A percentile compares a stretch with the other conserved stretches of the same genome.
phyloP scores from a whole-genome alignment of 2,888 invertebrate species.

The Drosophila dives region DNA sequence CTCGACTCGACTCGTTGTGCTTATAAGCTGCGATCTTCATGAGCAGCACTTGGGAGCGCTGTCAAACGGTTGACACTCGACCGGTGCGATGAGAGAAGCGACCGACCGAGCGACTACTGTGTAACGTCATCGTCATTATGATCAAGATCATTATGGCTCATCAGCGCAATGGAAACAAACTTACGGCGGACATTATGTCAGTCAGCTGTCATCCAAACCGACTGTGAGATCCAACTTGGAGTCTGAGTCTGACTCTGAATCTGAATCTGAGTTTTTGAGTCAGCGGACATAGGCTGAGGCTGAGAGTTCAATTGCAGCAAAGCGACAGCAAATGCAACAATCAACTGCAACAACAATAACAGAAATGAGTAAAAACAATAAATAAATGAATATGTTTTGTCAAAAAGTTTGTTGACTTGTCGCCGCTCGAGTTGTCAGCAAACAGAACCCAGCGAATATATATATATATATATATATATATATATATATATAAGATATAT shows the following conservation, averaged over 20 bases:
- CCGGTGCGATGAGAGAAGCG: slow-evolving; percentile 20
- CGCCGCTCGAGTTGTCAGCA: slow-evolving; percentile 60
- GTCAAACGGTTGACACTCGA: slow-evolving; percentile 57
- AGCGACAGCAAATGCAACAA: slow-evolving; percentile 24
- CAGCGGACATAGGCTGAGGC: slow-evolving; percentile 11
- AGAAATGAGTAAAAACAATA: slow-evolving; percentile 35
- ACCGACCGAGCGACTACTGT: slow-evolving; percentile 11
- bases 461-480: slow-evolving; percentile 9
- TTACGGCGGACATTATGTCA: slow-evolving; percentile 71
- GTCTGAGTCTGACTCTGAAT: slow-evolving; percentile 39
- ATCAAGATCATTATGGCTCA: slow-evolving; percentile 49
- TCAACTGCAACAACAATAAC: slow-evolving; percentile 16
- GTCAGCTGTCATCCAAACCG: slow-evolving; percentile 68
- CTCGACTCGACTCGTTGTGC: slow-evolving; percentile 14
- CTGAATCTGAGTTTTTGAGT: slow-evolving; percentile 23
- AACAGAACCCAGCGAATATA: slow-evolving; percentile 44
- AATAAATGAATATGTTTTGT: slow-evolving; percentile 39
- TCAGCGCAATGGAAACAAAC: slow-evolving; percentile 53
- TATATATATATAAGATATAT: background rate
- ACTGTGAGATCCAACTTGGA: slow-evolving; percentile 6
- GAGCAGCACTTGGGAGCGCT: slow-evolving; percentile 53
- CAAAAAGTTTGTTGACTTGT: slow-evolving; percentile 64
- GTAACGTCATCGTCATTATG: slow-evolving; percentile 15
- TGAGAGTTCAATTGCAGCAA: slow-evolving; percentile 56
- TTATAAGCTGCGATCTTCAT: slow-evolving; percentile 24